These are phyloP conservation scores for Thamnaconus septentrionalis DNA, from an alignment of 2,113 vertebrate genomes.

Conservation along the genomic window DNA sequence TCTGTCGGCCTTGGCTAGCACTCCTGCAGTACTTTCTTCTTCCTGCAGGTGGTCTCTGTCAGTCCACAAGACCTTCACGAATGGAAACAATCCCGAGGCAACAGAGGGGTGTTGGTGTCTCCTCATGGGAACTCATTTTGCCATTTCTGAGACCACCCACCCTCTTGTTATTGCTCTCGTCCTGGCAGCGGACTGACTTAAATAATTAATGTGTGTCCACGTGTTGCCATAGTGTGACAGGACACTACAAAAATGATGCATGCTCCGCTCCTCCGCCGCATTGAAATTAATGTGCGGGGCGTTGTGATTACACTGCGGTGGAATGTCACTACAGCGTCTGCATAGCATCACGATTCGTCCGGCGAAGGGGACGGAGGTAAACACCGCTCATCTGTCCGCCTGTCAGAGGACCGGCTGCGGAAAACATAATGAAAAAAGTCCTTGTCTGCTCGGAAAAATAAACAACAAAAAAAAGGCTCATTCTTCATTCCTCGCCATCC, in stretches of 20 bases:
- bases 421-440: conserved; percentile 12
- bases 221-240: conserved; percentile 34
- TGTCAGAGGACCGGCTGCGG: conserved; percentile 33
- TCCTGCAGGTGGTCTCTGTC: too few species aligned
- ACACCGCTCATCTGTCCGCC: conserved; percentile 48
- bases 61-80: too few species aligned
- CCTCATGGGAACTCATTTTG: too few species aligned
- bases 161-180: conserved; percentile 16
- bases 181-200: conserved; percentile 24
- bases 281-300: conserved; percentile 52
- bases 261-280: conserved; percentile 44
- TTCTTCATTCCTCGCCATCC: not conserved
- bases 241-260: conserved; percentile 59
- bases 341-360: conserved; percentile 57
- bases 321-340: conserved; percentile 63
- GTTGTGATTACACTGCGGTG: conserved; percentile 48
- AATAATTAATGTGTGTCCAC: conserved; percentile 52
- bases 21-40: too few species aligned
- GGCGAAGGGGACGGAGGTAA: conserved; percentile 55
- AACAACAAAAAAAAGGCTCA: too few species aligned
- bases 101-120: too few species aligned
- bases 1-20: too few species aligned
- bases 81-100: too few species aligned
- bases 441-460: too few species aligned
- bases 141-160: too few species aligned